Evolutionary conservation across 35 echinoderm and acorn worm genomes (phyloP), one percentile per base, ranked within the genome.

Genomic region (Diadema setosum): DNA sequence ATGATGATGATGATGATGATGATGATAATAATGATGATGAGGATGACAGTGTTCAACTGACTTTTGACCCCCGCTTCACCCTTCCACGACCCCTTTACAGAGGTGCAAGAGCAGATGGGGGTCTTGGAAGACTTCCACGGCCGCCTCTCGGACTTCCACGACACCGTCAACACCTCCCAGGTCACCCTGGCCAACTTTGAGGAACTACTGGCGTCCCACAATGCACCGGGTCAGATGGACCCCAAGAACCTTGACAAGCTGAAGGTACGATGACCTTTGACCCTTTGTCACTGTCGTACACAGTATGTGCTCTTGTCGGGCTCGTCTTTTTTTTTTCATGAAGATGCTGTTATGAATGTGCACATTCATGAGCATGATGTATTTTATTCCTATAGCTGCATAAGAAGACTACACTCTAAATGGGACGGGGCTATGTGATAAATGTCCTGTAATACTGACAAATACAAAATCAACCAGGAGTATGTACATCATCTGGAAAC

Each of bases 191-290:
- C 89, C 34, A 94, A 84, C 43, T 87, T 84, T 65, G 96, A 99
- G 45, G 93, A 94, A 45, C 94, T 60, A 84, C 90, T 94, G 5
- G 89, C 96, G n/a, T 85, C 70, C 39, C 96, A 99, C 59, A 93
- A 99, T 84, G 58, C 82, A 63, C 15, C 84, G 27, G 92, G 92
- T 52, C 65, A 84, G 58, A 81, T 86, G 43, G 95, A 98, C 44
- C 65, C 84, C 7, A 87, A 89, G 45, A 94, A 93, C 39, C 93
- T 99, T 5, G 93, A 99, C 42, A 94, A 89, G 42, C 45, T 99
- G 5, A 94, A 93, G 93, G 96, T 99, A 85, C 63, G 45, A 60
- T n/a, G n/a, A n/a, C n/a, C n/a, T n/a, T n/a, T n/a, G n/a, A n/a
- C n/a, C n/a, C n/a, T n/a, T n/a, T n/a, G n/a, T n/a, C n/a, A n/a